Conservation (phyloP, 2,113 vertebrate genomes). For the Rhea americana region DNA sequence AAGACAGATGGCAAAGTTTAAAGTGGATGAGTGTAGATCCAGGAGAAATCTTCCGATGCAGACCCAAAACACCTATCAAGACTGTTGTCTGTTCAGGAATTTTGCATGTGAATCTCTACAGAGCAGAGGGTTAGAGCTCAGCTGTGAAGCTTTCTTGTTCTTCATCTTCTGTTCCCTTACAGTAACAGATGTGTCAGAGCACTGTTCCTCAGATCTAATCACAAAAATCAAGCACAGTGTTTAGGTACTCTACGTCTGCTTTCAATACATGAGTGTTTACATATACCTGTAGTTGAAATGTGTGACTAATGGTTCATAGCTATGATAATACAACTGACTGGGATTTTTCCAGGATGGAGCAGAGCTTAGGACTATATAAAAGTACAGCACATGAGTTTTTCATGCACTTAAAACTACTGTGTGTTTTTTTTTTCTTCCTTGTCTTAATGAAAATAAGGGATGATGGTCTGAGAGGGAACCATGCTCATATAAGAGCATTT, state of each 20-base stretch:
- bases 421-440: neutral
- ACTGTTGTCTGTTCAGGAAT: neutral
- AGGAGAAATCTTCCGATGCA: neutral
- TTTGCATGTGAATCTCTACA: neutral
- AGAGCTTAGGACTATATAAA: neutral
- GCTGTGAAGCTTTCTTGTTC: neutral
- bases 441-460: neutral
- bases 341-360: neutral
- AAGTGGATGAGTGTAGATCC: neutral
- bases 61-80: neutral
- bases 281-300: neutral
- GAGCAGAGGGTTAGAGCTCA: neutral
- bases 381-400: neutral
- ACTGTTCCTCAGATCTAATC: neutral
- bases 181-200: neutral
- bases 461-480: neutral
- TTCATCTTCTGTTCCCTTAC: neutral
- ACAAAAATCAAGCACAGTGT: rapidly evolving
- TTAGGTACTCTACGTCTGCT: neutral
- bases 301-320: neutral
- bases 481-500: neutral
- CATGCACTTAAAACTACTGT: neutral
- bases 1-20: neutral
- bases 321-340: neutral
- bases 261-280: neutral